Conservation (phyloP, 1,140 invertebrate species). For the Halictus rubicundus region DNA sequence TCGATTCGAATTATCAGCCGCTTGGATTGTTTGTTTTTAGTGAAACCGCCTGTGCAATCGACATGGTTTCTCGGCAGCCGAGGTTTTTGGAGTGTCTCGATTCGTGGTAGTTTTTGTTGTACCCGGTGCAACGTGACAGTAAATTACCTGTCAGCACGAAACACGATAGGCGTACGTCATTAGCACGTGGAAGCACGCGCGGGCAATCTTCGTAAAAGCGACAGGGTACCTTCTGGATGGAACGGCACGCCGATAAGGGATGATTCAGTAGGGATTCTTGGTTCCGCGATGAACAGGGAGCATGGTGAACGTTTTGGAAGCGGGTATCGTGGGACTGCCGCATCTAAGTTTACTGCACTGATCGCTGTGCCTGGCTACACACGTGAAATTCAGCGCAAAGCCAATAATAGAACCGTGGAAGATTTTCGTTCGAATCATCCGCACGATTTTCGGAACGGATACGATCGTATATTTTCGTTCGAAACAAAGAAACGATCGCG, state of each 20-base stretch:
- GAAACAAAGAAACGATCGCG: neutral
- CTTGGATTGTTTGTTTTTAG: too few relatives aligned
- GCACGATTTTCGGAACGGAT: constrained; percentile 50
- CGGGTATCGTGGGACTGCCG: constrained; percentile 52
- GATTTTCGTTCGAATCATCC: constrained; percentile 30
- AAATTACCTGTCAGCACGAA: constrained; percentile 21
- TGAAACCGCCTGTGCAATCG: too few relatives aligned
- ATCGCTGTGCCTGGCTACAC: constrained; percentile 63
- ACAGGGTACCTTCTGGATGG: constrained; percentile 17
- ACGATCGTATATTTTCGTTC: neutral
- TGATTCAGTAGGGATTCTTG: constrained; percentile 48
- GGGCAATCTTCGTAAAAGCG: constrained; percentile 37
- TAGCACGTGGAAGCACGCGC: constrained; percentile 39
- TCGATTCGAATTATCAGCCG: too few relatives aligned
- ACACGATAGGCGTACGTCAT: constrained; percentile 36
- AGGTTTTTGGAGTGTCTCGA: neutral
- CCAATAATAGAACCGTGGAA: constrained; percentile 56
- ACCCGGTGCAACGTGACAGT: neutral
- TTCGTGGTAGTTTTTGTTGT: neutral
- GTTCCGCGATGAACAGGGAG: constrained; percentile 39
- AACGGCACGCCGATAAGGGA: constrained; percentile 1
- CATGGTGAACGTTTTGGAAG: constrained; percentile 58
- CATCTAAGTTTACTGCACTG: constrained; percentile 64
- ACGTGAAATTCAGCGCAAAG: constrained; percentile 65
- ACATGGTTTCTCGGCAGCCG: neutral